Conservation (phyloP, 1,140 invertebrate genomes). For the Lepidostoma basale region DNA sequence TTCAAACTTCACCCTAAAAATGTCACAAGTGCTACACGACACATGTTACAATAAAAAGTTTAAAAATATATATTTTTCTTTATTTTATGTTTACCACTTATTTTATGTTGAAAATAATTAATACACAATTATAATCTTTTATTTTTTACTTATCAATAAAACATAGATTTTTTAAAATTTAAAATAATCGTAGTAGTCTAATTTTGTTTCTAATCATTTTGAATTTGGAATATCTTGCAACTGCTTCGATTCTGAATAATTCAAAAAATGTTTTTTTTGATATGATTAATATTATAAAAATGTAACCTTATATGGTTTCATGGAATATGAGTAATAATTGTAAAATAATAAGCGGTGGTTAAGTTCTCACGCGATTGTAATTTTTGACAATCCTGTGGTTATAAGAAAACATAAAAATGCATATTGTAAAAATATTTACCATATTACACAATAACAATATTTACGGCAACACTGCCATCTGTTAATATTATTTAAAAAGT, state of each 20-base stretch:
- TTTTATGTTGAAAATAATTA: background rate
- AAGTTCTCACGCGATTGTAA: background rate
- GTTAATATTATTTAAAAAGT: background rate
- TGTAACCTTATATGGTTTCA: background rate
- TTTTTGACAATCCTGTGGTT: background rate
- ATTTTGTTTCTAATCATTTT: too few relatives aligned
- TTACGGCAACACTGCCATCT: background rate
- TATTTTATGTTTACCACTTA: background rate
- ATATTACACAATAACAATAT: background rate
- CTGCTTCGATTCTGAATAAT: background rate
- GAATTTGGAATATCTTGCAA: too few relatives aligned
- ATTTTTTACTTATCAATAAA: too few relatives aligned
- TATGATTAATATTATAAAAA: background rate
- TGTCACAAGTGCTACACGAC: too few relatives aligned
- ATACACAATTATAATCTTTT: too few relatives aligned
- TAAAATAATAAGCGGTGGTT: background rate
- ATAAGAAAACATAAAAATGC: background rate
- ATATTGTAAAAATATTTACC: background rate
- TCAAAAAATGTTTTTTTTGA: background rate
- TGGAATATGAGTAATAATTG: background rate
- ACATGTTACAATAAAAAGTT: background rate
- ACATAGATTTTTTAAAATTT: too few relatives aligned
- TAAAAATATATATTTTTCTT: background rate
- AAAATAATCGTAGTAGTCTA: too few relatives aligned
- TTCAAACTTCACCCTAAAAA: too few relatives aligned